These are phyloP conservation scores for Diachasma alloeum DNA, from an alignment of 1,140 invertebrate genomes.

Conservation along the genomic window DNA sequence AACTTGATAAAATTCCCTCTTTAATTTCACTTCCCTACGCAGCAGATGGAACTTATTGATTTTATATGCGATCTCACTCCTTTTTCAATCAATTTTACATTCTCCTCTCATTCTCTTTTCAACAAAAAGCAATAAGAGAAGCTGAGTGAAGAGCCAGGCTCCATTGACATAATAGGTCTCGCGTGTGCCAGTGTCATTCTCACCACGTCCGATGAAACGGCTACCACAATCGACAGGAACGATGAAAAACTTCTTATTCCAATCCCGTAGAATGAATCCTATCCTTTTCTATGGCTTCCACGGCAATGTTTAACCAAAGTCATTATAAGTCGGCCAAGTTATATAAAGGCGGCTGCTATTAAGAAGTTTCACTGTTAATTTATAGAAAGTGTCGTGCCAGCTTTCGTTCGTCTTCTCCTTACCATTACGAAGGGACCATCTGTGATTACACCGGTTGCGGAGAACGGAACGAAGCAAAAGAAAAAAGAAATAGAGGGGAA, in stretches of 20 bases:
- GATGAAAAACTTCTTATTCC: conserved; percentile 13
- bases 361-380: conserved; percentile 43
- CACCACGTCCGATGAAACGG: conserved; percentile 10
- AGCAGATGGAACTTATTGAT: not conserved
- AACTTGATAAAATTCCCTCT: not conserved
- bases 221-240: conserved; percentile 12
- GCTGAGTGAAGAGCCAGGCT: not conserved
- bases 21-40: not conserved
- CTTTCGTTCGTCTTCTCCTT: conserved; percentile 7
- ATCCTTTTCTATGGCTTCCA: not conserved
- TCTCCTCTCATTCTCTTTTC: not conserved
- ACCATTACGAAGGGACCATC: conserved; percentile 5
- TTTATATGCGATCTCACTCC: not conserved
- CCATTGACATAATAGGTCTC: conserved; percentile 17
- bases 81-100: not conserved
- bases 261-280: conserved; percentile 7
- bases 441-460: not conserved
- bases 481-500: not conserved
- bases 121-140: not conserved
- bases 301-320: conserved; percentile 37
- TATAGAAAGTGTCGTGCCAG: conserved; percentile 37
- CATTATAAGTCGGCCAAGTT: conserved; percentile 40
- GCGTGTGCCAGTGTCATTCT: conserved; percentile 13
- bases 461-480: not conserved
- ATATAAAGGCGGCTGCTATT: conserved; percentile 33